A percentile compares a stretch with the other conserved stretches of the same genome.
phyloP scores from a whole-genome alignment of 2,113 vertebrate genomes.

The Psilopsiagon aymara region DNA sequence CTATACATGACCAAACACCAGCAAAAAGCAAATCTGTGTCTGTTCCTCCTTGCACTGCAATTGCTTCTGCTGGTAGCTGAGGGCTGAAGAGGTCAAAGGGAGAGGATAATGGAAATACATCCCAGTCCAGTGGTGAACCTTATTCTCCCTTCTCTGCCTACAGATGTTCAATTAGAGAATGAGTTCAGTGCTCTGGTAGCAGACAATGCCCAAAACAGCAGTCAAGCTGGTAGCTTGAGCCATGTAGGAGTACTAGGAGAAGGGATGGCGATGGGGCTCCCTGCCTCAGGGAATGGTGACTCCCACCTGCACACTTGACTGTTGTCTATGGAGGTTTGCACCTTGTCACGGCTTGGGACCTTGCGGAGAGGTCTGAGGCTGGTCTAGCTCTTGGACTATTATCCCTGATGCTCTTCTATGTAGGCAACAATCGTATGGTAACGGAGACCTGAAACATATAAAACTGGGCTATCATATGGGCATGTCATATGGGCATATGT shows the following conservation, averaged over 20 bases:
- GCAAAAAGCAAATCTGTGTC: not conserved
- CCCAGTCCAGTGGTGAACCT: not conserved
- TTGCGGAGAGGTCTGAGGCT: too few species aligned
- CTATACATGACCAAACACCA: too few species aligned
- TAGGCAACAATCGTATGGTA: fast-evolving
- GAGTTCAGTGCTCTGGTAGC: not conserved
- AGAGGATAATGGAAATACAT: not conserved
- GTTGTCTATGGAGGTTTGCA: not conserved
- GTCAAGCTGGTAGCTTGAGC: not conserved
- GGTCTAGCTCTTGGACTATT: not conserved
- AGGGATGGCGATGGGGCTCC: not conserved
- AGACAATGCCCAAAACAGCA: not conserved
- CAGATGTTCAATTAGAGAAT: not conserved
- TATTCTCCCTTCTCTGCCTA: not conserved
- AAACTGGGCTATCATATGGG: not conserved
- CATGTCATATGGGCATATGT: not conserved
- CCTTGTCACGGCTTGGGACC: not conserved
- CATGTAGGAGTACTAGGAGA: not conserved
- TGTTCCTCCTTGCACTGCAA: not conserved
- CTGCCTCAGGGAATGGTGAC: not conserved
- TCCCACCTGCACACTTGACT: not conserved
- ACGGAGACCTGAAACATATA: not conserved
- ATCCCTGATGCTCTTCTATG: not conserved
- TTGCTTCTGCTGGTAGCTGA: not conserved
- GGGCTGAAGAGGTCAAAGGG: not conserved